Evolutionary conservation across 2,888 invertebrate species (phyloP), one percentile per base, ranked within the genome.

Genomic region (Homarus gammarus): DNA sequence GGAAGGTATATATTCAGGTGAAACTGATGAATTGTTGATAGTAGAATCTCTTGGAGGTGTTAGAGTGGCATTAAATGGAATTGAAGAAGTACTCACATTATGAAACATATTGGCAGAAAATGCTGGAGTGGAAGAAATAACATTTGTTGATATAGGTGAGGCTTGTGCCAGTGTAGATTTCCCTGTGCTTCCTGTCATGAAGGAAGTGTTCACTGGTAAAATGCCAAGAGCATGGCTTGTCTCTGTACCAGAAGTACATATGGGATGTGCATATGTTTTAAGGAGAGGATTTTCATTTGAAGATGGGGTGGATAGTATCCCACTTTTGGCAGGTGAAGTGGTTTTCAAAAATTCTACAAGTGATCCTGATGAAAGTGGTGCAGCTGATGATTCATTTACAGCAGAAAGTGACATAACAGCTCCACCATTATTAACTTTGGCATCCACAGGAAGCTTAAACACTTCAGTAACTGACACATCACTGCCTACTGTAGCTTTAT

Each of bases 391-490:
- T 64, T 27, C 22, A 10, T 31, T 27, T 27, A 3, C 8, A 27
- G 27, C 8, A 8, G n/a, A 27, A 64, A 8, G 3, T 8, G 22
- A 64, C 6, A 64, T n/a, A 75, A 18, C 10, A 38, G 75, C 12
- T 22, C 1, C 49, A 49, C 31, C 27, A 44, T 8, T n/a, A 38
- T 38, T n/a, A 73, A 2, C n/a, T 8, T 33, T 73, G 73, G 27
- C 15, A 27, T n/a, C n/a, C 15, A 33, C 27, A 38, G 82, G 82
- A 70, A 83, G 82, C 49, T 70, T 83, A 6, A 83, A 40, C 44
- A 83, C 68, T 31, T 70, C 82, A 27, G 44, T 70, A 10, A 83
- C 70, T 22, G 82, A 70, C 33, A 83, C 82, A 38, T 83, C 33
- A 33, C 27, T 83, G 6, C 44, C 40, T 27, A n/a, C 31, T 33